Conservation (phyloP, 2,888 invertebrate species). For the Aplocera efformata region DNA sequence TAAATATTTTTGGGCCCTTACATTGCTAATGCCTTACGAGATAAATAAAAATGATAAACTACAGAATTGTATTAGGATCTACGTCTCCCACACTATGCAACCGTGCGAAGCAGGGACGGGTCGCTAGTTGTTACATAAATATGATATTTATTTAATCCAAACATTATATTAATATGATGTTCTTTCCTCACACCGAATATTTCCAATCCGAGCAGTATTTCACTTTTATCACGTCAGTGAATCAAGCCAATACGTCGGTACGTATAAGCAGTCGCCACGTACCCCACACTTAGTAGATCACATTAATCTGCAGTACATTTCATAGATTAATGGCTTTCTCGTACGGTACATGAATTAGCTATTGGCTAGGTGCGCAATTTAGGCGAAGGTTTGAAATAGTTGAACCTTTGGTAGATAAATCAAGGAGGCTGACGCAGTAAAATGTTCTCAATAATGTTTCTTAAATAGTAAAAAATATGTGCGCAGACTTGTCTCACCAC, state of each 20-base stretch:
- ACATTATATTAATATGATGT: no score
- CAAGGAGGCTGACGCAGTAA: background rate
- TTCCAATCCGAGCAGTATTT: conserved; percentile 9
- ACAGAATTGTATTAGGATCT: no score
- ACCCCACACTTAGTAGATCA: conserved; percentile 36
- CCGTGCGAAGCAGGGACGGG: no score
- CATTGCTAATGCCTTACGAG: no score
- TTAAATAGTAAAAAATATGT: no score
- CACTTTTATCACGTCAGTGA: conserved; percentile 29
- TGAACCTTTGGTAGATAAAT: no score
- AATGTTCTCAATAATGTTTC: background rate
- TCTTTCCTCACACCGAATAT: background rate
- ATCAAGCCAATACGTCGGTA: conserved; percentile 38
- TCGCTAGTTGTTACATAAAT: no score
- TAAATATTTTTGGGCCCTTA: no score
- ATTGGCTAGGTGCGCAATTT: conserved; percentile 28
- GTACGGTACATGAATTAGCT: conserved; percentile 31
- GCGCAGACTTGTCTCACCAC: no score
- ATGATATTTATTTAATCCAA: no score
- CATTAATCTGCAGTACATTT: conserved; percentile 42
- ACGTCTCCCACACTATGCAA: no score
- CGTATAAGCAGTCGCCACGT: conserved; percentile 24
- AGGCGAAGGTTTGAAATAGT: background rate
- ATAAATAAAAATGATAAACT: no score
- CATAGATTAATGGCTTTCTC: conserved; percentile 35